phyloP scores from a whole-genome alignment of 2,113 vertebrate genomes.

The Irena cyanogastra region DNA sequence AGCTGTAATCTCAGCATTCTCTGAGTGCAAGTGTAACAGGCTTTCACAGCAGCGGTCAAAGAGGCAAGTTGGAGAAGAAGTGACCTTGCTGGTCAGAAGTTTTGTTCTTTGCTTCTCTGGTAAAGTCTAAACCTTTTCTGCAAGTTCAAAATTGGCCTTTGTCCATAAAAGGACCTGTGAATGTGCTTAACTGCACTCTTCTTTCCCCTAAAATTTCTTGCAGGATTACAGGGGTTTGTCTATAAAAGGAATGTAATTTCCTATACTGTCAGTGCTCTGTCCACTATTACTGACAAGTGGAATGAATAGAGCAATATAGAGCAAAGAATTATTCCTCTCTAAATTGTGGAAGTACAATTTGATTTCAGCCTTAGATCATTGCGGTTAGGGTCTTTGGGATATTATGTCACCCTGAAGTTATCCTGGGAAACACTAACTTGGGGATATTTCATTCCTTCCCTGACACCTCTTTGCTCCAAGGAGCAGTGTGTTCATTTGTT shows the following conservation, averaged over 20 bases:
- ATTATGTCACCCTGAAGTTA: neutral
- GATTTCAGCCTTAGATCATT: neutral
- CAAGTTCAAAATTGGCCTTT: neutral
- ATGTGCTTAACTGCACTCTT: neutral
- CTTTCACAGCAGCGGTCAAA: neutral
- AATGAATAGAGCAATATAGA: neutral
- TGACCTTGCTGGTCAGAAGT: neutral
- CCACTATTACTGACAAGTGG: rapidly evolving
- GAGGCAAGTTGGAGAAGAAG: neutral
- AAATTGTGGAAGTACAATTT: neutral
- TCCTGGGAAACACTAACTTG: neutral
- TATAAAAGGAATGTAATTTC: neutral
- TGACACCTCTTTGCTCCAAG: neutral
- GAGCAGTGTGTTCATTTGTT: neutral
- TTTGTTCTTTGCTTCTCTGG: neutral
- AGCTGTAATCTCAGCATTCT: neutral
- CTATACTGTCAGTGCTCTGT: neutral
- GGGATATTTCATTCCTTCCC: neutral
- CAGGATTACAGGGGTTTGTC: neutral
- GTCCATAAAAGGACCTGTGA: neutral
- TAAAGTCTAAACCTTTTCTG: neutral
- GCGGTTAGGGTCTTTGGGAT: neutral
- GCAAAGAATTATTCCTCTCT: neutral
- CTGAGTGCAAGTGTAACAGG: neutral
- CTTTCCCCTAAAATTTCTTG: neutral